phyloP scores from a whole-genome alignment of 2,797 vertebrate species.

The Neomorphus geoffroyi region DNA sequence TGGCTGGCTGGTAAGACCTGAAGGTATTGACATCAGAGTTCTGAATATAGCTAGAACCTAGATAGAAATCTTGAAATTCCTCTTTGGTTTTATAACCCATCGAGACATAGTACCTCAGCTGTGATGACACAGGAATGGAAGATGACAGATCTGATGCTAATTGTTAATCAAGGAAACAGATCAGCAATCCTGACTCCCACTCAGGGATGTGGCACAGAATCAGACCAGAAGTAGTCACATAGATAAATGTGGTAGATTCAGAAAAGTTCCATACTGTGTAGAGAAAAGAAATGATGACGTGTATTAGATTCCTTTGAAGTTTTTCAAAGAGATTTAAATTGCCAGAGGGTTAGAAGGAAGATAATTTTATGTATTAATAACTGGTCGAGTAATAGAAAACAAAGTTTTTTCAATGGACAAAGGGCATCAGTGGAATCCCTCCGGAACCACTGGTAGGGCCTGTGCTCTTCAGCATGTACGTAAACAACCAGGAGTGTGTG shows the following conservation, averaged over 20 bases:
- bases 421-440: background rate
- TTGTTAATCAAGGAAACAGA: conserved; percentile 11
- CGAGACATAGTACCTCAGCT: background rate
- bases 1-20: background rate
- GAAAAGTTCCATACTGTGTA: background rate
- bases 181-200: background rate
- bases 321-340: background rate
- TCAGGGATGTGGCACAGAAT: background rate
- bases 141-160: background rate
- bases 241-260: background rate
- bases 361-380: background rate
- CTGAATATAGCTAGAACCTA: background rate
- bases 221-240: background rate
- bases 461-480: background rate
- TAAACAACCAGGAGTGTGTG: background rate
- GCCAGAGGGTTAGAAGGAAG: background rate
- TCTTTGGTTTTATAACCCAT: background rate
- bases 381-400: background rate
- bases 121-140: background rate
- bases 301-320: background rate
- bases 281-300: background rate
- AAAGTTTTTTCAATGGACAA: background rate
- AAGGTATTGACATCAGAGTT: background rate
- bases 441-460: background rate
- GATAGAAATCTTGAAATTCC: background rate